Evolutionary conservation across 2,888 invertebrate species (phyloP).

Genomic region (Heteromyza rotundicornis): DNA sequence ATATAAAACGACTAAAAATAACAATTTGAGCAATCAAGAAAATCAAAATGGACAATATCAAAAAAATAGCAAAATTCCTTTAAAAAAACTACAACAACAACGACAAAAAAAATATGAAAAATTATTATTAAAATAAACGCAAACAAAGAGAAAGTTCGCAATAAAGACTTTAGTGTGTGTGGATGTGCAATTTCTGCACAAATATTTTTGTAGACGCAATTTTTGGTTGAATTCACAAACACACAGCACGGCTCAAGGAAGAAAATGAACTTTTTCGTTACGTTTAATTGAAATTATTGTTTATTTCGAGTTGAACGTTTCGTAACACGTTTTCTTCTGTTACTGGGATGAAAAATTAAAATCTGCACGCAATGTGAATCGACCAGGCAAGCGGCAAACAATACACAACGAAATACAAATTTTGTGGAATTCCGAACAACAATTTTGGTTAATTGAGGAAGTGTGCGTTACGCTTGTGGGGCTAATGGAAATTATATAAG

Average conservation of each 20-base stretch:
- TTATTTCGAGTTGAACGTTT: slow-evolving; percentile 16
- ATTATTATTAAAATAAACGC: background rate
- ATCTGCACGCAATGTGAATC: slow-evolving; percentile 45
- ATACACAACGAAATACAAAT: background rate
- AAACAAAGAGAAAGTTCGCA: slow-evolving; percentile 4
- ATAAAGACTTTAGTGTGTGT: background rate
- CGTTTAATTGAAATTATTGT: slow-evolving; percentile 30
- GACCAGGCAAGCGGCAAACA: background rate
- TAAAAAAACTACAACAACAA: too few relatives aligned
- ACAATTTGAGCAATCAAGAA: too few relatives aligned
- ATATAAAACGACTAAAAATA: too few relatives aligned
- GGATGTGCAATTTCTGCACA: too few relatives aligned
- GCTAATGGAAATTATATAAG: background rate
- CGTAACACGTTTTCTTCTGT: background rate
- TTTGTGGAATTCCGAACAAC: background rate
- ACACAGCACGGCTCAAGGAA: background rate
- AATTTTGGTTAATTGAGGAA: slow-evolving; percentile 11
- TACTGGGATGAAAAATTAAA: slow-evolving; percentile 44
- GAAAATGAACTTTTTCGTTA: slow-evolving; percentile 4
- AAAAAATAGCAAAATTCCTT: too few relatives aligned
- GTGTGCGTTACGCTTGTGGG: background rate
- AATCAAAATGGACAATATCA: too few relatives aligned
- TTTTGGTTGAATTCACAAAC: too few relatives aligned
- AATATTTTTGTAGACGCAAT: too few relatives aligned
- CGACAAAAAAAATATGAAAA: too few relatives aligned